Percentiles rank a stretch among this genome's conserved stretches.
Conservation (phyloP, 2,797 vertebrate genomes). For the Pristis pectinata region DNA sequence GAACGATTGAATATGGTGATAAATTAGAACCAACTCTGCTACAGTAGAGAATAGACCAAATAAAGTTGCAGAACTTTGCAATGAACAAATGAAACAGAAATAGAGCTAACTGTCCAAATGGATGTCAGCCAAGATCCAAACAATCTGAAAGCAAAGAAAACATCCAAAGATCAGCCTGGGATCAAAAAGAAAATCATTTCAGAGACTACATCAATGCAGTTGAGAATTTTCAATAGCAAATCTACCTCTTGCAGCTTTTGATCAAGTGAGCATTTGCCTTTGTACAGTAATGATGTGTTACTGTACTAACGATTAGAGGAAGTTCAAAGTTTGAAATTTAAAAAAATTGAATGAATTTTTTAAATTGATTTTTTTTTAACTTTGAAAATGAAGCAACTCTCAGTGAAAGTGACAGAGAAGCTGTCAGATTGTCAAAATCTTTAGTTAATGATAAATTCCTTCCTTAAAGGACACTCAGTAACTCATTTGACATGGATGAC, state of each 20-base stretch:
- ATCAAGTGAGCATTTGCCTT: not conserved
- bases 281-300: not conserved
- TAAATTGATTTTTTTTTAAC: too few species aligned
- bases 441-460: too few species aligned
- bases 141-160: not conserved
- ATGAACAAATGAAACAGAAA: not conserved
- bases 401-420: too few species aligned
- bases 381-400: too few species aligned
- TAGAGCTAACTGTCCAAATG: not conserved
- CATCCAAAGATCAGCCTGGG: not conserved
- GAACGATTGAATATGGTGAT: not conserved
- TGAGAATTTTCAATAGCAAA: not conserved
- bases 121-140: not conserved
- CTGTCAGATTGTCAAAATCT: too few species aligned
- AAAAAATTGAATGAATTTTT: too few species aligned
- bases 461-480: too few species aligned
- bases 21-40: not conserved
- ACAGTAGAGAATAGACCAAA: not conserved
- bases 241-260: not conserved
- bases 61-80: not conserved
- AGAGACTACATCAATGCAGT: not conserved
- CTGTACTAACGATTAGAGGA: not conserved
- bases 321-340: not conserved
- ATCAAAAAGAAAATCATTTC: not conserved
- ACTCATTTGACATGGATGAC: too few species aligned